Conservation (phyloP, 2,888 invertebrate genomes). For the Apamea epomidion region DNA sequence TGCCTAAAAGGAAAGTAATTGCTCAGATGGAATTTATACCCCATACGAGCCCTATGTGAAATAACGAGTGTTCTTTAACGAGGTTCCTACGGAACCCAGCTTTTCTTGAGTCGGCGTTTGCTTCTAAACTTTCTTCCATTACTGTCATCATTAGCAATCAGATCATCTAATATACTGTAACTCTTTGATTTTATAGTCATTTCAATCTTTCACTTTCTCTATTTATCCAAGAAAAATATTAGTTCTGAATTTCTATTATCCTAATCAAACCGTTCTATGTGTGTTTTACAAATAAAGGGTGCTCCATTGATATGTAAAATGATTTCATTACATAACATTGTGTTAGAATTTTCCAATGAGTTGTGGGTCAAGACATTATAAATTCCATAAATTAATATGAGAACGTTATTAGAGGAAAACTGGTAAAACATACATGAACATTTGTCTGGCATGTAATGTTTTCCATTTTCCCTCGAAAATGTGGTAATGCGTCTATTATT, state of each 20-base stretch:
- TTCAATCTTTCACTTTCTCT: slow-evolving; percentile 35
- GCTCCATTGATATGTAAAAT: slow-evolving; percentile 47
- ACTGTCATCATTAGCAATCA: slow-evolving; percentile 45
- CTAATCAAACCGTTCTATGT: slow-evolving; percentile 47
- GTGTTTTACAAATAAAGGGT: slow-evolving; percentile 44
- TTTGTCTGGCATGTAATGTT: slow-evolving; percentile 15
- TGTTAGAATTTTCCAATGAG: slow-evolving; percentile 35
- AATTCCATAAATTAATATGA: slow-evolving; percentile 60
- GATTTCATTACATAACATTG: slow-evolving; percentile 39
- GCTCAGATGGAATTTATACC: slow-evolving; percentile 80
- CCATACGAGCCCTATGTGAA: slow-evolving; percentile 67
- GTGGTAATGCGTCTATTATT: neutral
- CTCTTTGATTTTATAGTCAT: slow-evolving; percentile 32
- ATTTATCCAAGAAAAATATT: slow-evolving; percentile 43
- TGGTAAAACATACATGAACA: slow-evolving; percentile 35
- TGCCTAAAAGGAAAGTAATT: slow-evolving; percentile 88
- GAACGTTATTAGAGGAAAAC: slow-evolving; percentile 22
- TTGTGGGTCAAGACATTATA: slow-evolving; percentile 46
- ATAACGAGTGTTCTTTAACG: slow-evolving; percentile 59
- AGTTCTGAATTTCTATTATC: slow-evolving; percentile 47
- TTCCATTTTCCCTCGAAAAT: slow-evolving; percentile 4
- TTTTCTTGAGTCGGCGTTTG: slow-evolving; percentile 33
- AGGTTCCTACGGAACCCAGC: slow-evolving; percentile 40
- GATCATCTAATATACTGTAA: slow-evolving; percentile 7
- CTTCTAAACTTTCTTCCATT: slow-evolving; percentile 24